These are phyloP conservation scores for Acrocephalus arundinaceus DNA, from an alignment of 2,113 vertebrate genomes.

Conservation along the genomic window DNA sequence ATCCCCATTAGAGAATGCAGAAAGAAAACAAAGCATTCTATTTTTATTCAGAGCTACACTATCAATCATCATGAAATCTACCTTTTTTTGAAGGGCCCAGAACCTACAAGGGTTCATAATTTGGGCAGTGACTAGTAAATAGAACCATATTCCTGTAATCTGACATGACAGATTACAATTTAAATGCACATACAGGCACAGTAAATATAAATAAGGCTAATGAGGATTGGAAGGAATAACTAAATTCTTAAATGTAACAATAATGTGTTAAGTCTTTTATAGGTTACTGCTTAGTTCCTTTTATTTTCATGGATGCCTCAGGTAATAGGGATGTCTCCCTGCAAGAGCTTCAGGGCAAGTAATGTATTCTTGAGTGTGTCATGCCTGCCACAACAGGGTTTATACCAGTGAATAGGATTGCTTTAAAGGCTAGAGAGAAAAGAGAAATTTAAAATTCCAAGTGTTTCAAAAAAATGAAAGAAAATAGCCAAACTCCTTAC, in stretches of 20 bases:
- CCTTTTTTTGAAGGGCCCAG: not conserved
- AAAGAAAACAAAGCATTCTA: not conserved
- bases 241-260: not conserved
- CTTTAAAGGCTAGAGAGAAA: not conserved
- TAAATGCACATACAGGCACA: not conserved
- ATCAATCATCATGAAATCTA: not conserved
- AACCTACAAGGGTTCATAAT: not conserved
- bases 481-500: not conserved
- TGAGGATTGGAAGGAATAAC: not conserved
- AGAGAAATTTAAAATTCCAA: not conserved
- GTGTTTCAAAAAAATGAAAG: not conserved
- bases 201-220: not conserved
- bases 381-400: not conserved
- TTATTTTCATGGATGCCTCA: not conserved
- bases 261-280: not conserved
- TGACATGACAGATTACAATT: not conserved
- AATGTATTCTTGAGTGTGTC: not conserved
- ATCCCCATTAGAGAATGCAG: not conserved
- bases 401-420: not conserved
- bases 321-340: not conserved
- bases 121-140: not conserved
- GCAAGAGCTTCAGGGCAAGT: not conserved
- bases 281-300: not conserved
- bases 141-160: not conserved
- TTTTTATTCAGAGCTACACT: slow-evolving; percentile 13